These are phyloP conservation scores for Lampris megalopsis DNA, from an alignment of 2,113 vertebrate species.

Conservation along the genomic window DNA sequence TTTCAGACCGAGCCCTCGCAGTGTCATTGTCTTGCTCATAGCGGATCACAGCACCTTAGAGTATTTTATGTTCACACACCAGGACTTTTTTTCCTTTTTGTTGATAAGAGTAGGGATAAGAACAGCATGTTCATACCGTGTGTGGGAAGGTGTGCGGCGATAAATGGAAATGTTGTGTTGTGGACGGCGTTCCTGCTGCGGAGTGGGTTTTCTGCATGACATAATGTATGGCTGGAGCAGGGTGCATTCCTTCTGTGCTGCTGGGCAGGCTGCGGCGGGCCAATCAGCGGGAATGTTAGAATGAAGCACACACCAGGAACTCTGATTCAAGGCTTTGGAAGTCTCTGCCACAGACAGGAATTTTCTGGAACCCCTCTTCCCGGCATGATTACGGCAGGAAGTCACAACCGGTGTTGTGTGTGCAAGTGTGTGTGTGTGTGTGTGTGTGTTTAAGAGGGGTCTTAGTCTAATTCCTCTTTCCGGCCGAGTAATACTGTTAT, in stretches of 20 bases:
- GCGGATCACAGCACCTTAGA: no score
- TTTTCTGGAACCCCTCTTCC: conserved; percentile 37
- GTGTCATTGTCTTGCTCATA: no score
- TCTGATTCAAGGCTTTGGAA: conserved; percentile 54
- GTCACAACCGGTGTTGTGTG: conserved; percentile 16
- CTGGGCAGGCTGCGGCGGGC: conserved; percentile 54
- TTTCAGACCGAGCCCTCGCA: no score
- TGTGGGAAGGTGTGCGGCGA: background rate
- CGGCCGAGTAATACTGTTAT: conserved; percentile 24
- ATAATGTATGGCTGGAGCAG: conserved; percentile 30
- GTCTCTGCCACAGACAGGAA: conserved; percentile 23
- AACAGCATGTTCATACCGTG: no score
- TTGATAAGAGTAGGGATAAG: no score
- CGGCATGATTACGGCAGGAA: conserved; percentile 1
- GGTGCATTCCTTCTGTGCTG: conserved; percentile 57
- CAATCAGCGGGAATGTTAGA: conserved; percentile 53
- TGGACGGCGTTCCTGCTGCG: conserved; percentile 15
- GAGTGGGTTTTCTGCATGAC: conserved; percentile 29
- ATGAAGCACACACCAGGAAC: conserved; percentile 33
- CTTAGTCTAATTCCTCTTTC: conserved; percentile 23
- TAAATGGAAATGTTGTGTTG: background rate
- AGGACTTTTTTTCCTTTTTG: no score
- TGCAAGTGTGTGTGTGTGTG: conserved; percentile 10
- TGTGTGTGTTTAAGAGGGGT: conserved; percentile 12
- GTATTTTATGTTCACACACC: no score